Base-by-base conservation (phyloP, 2,113 vertebrate species). In the Pycnonotus jocosus region DNA sequence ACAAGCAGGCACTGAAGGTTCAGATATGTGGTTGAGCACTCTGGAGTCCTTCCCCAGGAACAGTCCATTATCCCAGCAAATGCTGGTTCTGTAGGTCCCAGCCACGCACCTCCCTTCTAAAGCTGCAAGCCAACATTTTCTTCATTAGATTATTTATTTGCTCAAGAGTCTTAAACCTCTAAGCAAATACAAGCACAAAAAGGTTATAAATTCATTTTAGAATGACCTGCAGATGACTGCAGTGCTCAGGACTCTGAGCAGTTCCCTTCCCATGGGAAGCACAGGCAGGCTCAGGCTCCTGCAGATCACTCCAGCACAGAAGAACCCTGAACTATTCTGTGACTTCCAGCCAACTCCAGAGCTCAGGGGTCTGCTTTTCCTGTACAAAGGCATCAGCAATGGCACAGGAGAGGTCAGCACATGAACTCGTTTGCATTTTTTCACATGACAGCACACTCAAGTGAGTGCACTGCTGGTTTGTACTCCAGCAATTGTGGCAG, bases 11-110 rank as follows among this genome's bases (percentile, higher is more conserved):
- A 48, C 62, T 77, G 40, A 51, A 80, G 58, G 64, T 56, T 58
- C 58, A 77, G 47, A 27, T 27, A 15, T 0, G 2, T 30, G 54
- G 17, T 16, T 0, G 2, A 83, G 28, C 22, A 17, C 51, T 40
- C 28, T 53, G 51, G n/a, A 71, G 30, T 21, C 28, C n/a, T 14
- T 47, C 19, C 24, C 64, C 27, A 54, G 35, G 28, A 66, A 14
- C 8, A 61, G 21, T 3, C 47, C 47, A 40, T 13, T 9, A 12
- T 27, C 56, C 17, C 61, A 79, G 44, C 40, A 64, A 72, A 66
- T 15, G 35, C 51, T 70, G 60, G 5, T 84, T 64, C 84, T 65
- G 28, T 11, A 45, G 51, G 48, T 50, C 64, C 47, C 0, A 4
- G 45, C 37, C 77, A 76, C 60, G 38, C 42, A 28, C 9, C n/a